Percentiles rank a stretch among this genome's conserved stretches.
phyloP scores from a whole-genome alignment of 2,113 vertebrate genomes.

The Cairina moschata region DNA sequence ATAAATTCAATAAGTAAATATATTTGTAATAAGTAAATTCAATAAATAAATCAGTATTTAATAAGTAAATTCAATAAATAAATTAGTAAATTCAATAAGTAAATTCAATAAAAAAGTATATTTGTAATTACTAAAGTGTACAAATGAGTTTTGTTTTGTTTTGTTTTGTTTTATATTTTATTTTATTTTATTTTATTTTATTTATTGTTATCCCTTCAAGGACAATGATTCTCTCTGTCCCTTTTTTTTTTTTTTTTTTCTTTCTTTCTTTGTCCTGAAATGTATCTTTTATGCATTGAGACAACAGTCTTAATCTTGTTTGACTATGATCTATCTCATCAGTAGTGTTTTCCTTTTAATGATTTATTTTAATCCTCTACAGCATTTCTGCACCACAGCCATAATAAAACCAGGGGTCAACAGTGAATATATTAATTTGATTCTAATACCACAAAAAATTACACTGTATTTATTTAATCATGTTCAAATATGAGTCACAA shows the following conservation, averaged over 20 bases:
- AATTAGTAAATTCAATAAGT: not conserved
- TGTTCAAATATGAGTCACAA: not conserved
- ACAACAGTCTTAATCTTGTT: not conserved
- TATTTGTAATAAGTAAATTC: not conserved
- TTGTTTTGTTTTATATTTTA: too few relatives aligned
- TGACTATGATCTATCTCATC: not conserved
- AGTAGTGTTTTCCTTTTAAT: not conserved
- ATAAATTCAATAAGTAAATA: not conserved
- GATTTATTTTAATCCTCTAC: not conserved
- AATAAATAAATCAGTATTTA: too few relatives aligned
- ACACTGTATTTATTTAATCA: not conserved
- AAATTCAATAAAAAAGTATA: too few relatives aligned
- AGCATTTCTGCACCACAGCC: not conserved
- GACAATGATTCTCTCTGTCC: not conserved
- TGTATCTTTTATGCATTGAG: not conserved
- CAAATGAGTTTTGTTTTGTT: not conserved
- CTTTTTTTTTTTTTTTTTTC: not conserved
- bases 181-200: too few relatives aligned
- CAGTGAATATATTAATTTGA: not conserved
- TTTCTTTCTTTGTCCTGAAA: not conserved
- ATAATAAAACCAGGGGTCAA: not conserved
- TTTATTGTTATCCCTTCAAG: not conserved
- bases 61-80: too few relatives aligned
- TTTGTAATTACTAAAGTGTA: not conserved
- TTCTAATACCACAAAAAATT: not conserved